A percentile compares a stretch with the other conserved stretches of the same genome.
phyloP scores from a whole-genome alignment of 2,888 invertebrate species.

The Neoitamus cyanurus region DNA sequence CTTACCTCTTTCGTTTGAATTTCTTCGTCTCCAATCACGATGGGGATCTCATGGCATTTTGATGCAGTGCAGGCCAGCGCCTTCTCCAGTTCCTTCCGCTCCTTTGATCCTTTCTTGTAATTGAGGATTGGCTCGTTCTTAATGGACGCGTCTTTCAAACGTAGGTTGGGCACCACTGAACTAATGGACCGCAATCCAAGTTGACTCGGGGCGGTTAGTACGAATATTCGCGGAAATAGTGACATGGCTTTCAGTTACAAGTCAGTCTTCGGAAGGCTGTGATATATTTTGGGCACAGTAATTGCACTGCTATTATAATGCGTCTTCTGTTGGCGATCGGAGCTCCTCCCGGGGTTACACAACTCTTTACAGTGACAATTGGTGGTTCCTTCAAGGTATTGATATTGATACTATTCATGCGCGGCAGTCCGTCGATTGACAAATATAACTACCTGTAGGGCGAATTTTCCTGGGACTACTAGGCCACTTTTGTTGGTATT shows the following conservation, averaged over 20 bases:
- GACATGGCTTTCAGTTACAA: neutral
- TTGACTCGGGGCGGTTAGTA: neutral
- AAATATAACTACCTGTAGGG: neutral
- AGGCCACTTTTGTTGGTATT: neutral
- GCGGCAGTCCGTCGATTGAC: neutral
- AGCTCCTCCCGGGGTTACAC: neutral
- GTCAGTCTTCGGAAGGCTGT: neutral
- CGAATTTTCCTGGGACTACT: neutral
- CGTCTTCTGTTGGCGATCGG: neutral
- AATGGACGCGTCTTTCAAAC: too few species aligned
- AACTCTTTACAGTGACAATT: neutral
- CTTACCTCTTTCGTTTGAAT: conserved; percentile 76
- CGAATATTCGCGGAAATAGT: neutral
- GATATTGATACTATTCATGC: neutral
- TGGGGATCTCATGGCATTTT: conserved; percentile 84
- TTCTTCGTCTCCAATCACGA: conserved; percentile 90
- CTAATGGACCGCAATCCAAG: neutral
- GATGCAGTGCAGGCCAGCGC: conserved; percentile 74
- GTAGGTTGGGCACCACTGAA: neutral
- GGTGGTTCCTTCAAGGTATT: neutral
- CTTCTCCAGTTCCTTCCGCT: conserved; percentile 77
- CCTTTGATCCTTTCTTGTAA: conserved; percentile 84
- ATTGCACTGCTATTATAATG: neutral
- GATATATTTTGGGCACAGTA: neutral
- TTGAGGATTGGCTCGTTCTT: conserved; percentile 80